Evolutionary conservation across 2,113 vertebrate species (phyloP).

Genomic region (Rhinogobius similis): DNA sequence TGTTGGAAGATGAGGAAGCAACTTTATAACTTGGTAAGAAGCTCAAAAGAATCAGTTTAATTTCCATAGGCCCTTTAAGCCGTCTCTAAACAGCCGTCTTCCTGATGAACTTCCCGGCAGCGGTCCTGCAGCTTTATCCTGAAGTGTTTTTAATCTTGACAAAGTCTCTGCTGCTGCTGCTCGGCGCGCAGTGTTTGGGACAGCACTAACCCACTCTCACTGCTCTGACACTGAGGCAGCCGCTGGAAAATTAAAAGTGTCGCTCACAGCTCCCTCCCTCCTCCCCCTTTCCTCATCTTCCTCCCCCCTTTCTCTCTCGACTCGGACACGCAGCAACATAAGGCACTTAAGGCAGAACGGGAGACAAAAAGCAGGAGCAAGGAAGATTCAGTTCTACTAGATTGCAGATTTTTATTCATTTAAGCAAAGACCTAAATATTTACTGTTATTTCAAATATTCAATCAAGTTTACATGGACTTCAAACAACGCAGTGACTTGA

Average conservation of each 20-base stretch:
- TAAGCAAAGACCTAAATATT: too few relatives aligned
- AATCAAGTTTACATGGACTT: too few relatives aligned
- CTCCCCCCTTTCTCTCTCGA: constrained; percentile 11
- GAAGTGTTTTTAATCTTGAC: constrained; percentile 28
- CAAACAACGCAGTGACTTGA: too few relatives aligned
- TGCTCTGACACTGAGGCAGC: constrained; percentile 60
- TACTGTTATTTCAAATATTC: too few relatives aligned
- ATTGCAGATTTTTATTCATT: too few relatives aligned
- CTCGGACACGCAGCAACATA: too few relatives aligned
- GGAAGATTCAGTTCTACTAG: too few relatives aligned
- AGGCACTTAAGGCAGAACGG: too few relatives aligned
- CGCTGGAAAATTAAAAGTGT: constrained; percentile 73
- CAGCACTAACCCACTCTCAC: constrained; percentile 44
- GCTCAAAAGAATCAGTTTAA: neutral
- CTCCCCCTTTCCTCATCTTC: neutral
- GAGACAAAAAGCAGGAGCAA: too few relatives aligned
- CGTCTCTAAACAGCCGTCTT: neutral
- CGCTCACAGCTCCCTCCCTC: constrained; percentile 50
- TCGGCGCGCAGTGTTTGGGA: constrained; percentile 45
- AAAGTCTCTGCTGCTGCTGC: constrained; percentile 39
- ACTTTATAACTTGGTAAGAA: too few relatives aligned
- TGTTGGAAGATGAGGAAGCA: too few relatives aligned
- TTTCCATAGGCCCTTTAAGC: neutral
- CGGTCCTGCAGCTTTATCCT: neutral
- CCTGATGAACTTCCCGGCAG: constrained; percentile 6